Base-by-base conservation (phyloP, 2,797 vertebrate genomes). In the Bovichtus variegatus region DNA sequence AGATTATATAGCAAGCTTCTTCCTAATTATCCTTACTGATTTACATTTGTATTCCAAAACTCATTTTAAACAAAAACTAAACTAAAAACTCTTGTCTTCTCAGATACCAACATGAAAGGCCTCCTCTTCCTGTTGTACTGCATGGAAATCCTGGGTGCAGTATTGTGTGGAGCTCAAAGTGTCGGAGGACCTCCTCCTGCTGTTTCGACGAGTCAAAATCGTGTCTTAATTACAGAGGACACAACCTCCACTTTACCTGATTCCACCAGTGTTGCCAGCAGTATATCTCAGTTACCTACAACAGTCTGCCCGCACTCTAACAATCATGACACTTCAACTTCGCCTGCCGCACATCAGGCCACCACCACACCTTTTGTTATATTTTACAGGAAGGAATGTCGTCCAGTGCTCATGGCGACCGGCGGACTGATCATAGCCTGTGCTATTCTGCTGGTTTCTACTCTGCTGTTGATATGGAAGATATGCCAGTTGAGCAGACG, bases 81-180 rank as follows among this genome's bases (percentile, higher is more conserved):
- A 9, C 13, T 9, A 23, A n/a, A n/a, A n/a, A n/a, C n/a, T 59
- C 8, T 8, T 80, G 15, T 82, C 12, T 79, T 62, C 43, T 55
- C 76, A 91, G 91, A 82, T 2, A 71, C 7, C 81, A 90, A 31
- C 38, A 94, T 93, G 92, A 90, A 76, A 0, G 13, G 29, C 46
- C 25, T 87, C 50, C 34, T 80, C 51, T 19, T 73, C 53, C 71
- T 90, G 21, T 13, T 87, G 9, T 81, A 0, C 82, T 61, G 65
- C 34, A 4, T 58, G 6, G 59, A 59, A 50, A 29, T 87, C 44
- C 65, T 89, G 47, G 46, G 18, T 23, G 10, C 55, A 2, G 36
- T 71, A 2, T 2, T 71, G 21, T 49, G 51, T 60, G 62, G 9
- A 13, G 41, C 19, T 19, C 1, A 25, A 19, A 2, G 0, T 6